These are phyloP conservation scores for Chrysolina oricalcia DNA, from an alignment of 2,888 invertebrate species.

Conservation along the genomic window DNA sequence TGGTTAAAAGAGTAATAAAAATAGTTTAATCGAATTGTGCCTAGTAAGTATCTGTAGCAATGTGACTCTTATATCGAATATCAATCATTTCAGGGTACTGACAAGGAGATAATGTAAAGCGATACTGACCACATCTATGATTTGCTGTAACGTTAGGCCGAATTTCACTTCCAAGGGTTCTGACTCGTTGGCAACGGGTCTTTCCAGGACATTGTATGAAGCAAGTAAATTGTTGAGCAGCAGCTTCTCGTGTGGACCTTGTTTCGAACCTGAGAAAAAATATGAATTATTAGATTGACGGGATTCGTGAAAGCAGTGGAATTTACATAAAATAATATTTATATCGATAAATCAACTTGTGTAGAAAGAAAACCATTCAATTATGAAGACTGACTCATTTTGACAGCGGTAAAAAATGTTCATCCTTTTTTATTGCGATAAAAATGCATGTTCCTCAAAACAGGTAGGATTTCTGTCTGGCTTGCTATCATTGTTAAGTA, in stretches of 20 bases:
- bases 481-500: too few relatives aligned
- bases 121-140: slow-evolving; percentile 93
- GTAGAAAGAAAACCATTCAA: too few relatives aligned
- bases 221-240: slow-evolving; percentile 88
- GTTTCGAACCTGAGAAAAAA: slow-evolving; percentile 83
- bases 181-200: slow-evolving; percentile 93
- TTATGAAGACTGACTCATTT: too few relatives aligned
- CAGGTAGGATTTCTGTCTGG: too few relatives aligned
- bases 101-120: slow-evolving; percentile 21
- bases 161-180: slow-evolving; percentile 92
- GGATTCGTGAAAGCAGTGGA: too few relatives aligned
- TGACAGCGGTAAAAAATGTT: too few relatives aligned
- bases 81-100: slow-evolving; percentile 13
- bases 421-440: too few relatives aligned
- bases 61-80: background rate
- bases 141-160: slow-evolving; percentile 93
- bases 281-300: slow-evolving; percentile 16
- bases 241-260: slow-evolving; percentile 92
- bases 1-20: background rate
- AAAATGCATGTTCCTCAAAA: too few relatives aligned
- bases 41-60: background rate
- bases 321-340: too few relatives aligned
- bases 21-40: background rate
- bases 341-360: too few relatives aligned
- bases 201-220: slow-evolving; percentile 90